Conservation (phyloP, 2,888 invertebrate genomes). For the Ectemnius lituratus region DNA sequence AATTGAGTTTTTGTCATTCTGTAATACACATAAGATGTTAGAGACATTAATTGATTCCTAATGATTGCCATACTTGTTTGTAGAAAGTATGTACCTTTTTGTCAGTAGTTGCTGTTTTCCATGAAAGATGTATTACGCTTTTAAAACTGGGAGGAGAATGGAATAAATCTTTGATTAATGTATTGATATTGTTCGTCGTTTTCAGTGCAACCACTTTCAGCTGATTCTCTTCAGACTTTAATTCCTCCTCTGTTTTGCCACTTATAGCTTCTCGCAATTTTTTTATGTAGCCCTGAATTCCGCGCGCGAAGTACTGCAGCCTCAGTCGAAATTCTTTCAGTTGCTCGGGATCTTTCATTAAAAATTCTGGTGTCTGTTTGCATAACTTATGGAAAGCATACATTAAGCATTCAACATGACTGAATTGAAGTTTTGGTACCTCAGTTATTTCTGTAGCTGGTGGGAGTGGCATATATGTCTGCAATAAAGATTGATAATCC, state of each 20-base stretch:
- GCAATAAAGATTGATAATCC: constrained; percentile 55
- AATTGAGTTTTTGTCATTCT: constrained; percentile 71
- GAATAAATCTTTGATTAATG: constrained; percentile 95
- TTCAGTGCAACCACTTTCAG: constrained; percentile 89
- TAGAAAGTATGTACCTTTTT: constrained; percentile 76
- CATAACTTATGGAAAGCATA: constrained; percentile 88
- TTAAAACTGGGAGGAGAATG: constrained; percentile 96
- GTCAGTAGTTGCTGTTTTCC: constrained; percentile 80
- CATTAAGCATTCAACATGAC: constrained; percentile 94
- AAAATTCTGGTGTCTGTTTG: constrained; percentile 87
- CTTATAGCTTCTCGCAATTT: constrained; percentile 84
- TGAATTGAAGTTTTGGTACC: constrained; percentile 93
- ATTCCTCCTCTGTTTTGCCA: constrained; percentile 85
- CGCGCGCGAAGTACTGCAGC: constrained; percentile 94
- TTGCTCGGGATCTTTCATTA: constrained; percentile 86
- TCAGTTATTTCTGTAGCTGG: constrained; percentile 83
- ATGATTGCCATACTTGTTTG: constrained; percentile 1
- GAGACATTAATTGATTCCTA: background rate
- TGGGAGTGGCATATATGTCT: constrained; percentile 94
- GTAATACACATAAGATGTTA: constrained; percentile 3
- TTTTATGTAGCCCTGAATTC: constrained; percentile 91
- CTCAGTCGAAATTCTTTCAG: constrained; percentile 92
- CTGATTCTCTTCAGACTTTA: constrained; percentile 89
- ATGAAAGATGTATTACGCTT: constrained; percentile 88
- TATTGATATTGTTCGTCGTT: constrained; percentile 95